Evolutionary conservation across 2,888 invertebrate species (phyloP), one percentile per base, ranked within the genome.

Genomic region (Ennomos fuscantarius): DNA sequence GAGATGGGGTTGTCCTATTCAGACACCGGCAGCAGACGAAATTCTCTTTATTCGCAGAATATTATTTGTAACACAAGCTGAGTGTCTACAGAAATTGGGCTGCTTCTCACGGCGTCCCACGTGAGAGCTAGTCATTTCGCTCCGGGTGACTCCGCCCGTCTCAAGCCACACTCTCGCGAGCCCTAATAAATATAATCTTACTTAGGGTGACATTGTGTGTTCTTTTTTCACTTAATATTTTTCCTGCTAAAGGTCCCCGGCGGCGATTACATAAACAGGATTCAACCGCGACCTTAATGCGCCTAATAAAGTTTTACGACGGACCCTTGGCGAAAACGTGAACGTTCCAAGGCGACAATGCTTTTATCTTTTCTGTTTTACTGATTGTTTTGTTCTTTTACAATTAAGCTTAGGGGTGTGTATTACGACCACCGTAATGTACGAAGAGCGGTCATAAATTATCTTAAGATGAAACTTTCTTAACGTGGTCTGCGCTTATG

Each of bases 231-330:
- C 89, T 90, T 89, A 89, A 90, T 91, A 90, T 91, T 90, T 90
- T 89, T 84, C 83, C 80, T 83, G 83, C 74, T 86, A 87, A 87
- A 89, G 89, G 89, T 89, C 87, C 85, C 90, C 79, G 79, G 81
- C 84, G 89, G 86, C 89, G 90, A 91, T 92, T 92, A 92, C 91
- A 91, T 90, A 91, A 90, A 91, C 90, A 91, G 89, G 90, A 90
- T 89, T 89, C 90, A 89, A 90, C 90, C 88, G 86, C 88, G 89
- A 89, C 89, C 91, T 88, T 91, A 90, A 91, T 90, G 88, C 85
- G 87, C 79, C 88, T 91, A 91, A 91, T 91, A 91, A 91, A 91
- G 89, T 90, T 91, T 91, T 90, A 91, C 87, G 91, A 89, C 77
- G 81, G 86, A 86, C 89, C 90, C 91, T 89, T 85, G 86, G 87